Conservation (phyloP, 2,113 vertebrate genomes). For the Mormyrus lacerda region DNA sequence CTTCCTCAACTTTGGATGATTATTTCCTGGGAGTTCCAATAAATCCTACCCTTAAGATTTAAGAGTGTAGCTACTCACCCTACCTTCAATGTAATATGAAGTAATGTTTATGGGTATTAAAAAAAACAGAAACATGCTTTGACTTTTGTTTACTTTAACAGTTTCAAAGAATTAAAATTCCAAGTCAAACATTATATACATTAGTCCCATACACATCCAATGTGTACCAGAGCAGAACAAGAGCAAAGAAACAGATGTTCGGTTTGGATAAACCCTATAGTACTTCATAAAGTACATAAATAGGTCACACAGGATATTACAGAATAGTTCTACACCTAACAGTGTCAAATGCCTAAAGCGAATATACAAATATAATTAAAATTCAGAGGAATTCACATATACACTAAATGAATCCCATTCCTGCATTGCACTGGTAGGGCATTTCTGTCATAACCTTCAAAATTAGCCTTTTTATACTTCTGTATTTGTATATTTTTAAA, state of each 20-base stretch:
- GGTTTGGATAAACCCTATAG: not conserved
- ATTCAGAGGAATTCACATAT: not conserved
- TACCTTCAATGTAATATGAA: not conserved
- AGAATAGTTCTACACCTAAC: not conserved
- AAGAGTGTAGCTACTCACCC: not conserved
- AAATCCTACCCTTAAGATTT: not conserved
- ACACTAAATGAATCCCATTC: not conserved
- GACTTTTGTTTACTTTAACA: constrained; percentile 15
- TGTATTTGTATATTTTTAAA: not conserved
- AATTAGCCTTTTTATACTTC: not conserved
- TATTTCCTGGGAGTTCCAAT: not conserved
- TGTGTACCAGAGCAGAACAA: not conserved
- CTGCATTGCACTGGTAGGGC: not conserved
- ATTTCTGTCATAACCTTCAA: not conserved
- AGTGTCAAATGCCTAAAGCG: not conserved
- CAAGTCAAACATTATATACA: constrained; percentile 29
- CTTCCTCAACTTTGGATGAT: not conserved
- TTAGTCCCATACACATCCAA: constrained; percentile 5
- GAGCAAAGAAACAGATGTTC: not conserved
- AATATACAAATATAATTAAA: constrained; percentile 1
- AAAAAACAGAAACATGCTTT: constrained; percentile 11
- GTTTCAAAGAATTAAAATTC: constrained; percentile 2
- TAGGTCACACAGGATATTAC: constrained; percentile 26
- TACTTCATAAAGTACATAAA: constrained; percentile 28
- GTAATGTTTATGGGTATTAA: not conserved